Percentiles rank a stretch among this genome's conserved stretches.
phyloP scores from a whole-genome alignment of 2,888 invertebrate species.

The Hydroisotoma schaefferi region DNA sequence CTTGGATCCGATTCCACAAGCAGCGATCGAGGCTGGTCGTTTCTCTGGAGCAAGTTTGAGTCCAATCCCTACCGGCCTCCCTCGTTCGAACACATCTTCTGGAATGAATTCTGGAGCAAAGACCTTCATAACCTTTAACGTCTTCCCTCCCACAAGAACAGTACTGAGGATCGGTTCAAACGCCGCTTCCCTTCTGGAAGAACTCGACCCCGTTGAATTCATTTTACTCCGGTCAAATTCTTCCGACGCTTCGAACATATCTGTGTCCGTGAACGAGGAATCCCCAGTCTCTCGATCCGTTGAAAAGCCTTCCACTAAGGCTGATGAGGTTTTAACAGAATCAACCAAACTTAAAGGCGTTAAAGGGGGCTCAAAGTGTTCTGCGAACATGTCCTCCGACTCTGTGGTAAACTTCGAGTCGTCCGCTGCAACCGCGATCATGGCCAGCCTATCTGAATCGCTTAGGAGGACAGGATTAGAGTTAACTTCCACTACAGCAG shows the following conservation, averaged over 20 bases:
- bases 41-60: conserved; percentile 20
- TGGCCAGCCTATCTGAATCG: conserved; percentile 24
- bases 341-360: too few species aligned
- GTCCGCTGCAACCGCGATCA: conserved; percentile 26
- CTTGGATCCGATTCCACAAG: conserved; percentile 33
- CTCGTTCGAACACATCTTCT: conserved; percentile 10
- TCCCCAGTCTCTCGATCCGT: background rate
- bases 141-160: background rate
- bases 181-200: background rate
- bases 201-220: background rate
- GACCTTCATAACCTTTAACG: conserved; percentile 12
- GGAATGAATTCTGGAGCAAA: conserved; percentile 19
- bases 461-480: conserved; percentile 8
- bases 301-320: background rate
- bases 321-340: too few species aligned
- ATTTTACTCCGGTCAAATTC: background rate
- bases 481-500: background rate
- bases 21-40: conserved; percentile 5
- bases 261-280: background rate
- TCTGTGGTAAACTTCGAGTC: conserved; percentile 25
- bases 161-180: background rate
- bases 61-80: conserved; percentile 23
- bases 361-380: background rate
- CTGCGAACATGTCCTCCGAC: conserved; percentile 36
- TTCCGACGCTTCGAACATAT: background rate